Conservation (phyloP, 2,797 vertebrate genomes). For the Schizopygopsis malacanthus region DNA sequence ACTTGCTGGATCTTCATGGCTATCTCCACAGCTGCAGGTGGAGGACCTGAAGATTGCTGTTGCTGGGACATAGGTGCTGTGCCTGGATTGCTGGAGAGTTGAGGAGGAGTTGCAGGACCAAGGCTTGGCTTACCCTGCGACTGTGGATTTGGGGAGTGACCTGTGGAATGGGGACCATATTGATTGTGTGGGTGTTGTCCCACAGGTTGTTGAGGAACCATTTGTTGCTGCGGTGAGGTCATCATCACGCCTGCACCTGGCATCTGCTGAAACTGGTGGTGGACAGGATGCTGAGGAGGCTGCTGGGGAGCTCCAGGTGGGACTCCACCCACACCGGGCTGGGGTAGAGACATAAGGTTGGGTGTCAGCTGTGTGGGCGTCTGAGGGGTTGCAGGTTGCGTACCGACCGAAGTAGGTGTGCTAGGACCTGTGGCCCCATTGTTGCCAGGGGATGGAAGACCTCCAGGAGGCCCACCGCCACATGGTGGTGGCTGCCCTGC, state of each 20-base stretch:
- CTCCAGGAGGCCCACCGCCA: conserved; percentile 81
- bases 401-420: conserved; percentile 88
- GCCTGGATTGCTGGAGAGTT: conserved; percentile 81
- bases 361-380: conserved; percentile 80
- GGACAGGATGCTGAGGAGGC: conserved; percentile 79
- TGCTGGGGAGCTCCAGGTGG: conserved; percentile 73
- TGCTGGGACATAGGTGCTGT: conserved; percentile 80
- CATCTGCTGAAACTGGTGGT: conserved; percentile 76
- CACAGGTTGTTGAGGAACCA: conserved; percentile 85
- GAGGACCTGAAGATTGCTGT: conserved; percentile 84
- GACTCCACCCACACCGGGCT: conserved; percentile 70
- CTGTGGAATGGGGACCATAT: conserved; percentile 77
- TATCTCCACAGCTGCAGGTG: conserved; percentile 92
- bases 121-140: conserved; percentile 92
- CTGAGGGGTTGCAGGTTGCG: conserved; percentile 90
- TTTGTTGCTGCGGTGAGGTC: conserved; percentile 87
- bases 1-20: conserved; percentile 97
- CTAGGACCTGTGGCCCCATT: conserved; percentile 76
- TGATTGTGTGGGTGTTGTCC: conserved; percentile 79
- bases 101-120: conserved; percentile 87
- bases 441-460: conserved; percentile 80
- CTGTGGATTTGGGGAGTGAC: conserved; percentile 80
- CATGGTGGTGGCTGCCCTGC: conserved; percentile 78
- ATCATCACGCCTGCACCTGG: conserved; percentile 74
- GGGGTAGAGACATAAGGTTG: conserved; percentile 65